Evolutionary conservation across 92 coral and sea anemone genomes (phyloP), one percentile per base, ranked within the genome.

Genomic region (Virgularia gustaviana): DNA sequence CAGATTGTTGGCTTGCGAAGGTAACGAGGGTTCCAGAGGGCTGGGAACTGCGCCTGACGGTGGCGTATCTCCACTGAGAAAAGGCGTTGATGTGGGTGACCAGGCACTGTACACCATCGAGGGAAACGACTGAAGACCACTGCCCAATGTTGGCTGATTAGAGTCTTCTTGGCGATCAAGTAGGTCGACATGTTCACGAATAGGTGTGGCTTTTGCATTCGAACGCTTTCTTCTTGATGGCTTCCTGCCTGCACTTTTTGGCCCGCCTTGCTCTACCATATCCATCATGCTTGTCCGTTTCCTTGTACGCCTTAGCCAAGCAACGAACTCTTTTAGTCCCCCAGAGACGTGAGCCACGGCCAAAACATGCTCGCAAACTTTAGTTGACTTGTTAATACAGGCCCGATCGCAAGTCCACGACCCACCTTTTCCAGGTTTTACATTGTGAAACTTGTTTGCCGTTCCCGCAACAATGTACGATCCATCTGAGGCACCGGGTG

Each of bases 391-490:
- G 65, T 77, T 83, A 24, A 83, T 49, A 19, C 72, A 78, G 0
- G 63, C 7, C 5, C 80, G 71, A 33, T 83, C 87, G 27, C 87
- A 78, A 9, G 24, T 32, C 18, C 71, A 28, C 6, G 80, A 51
- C n/a, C 77, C 80, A 70, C 83, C 84, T 65, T 72, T 78, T 10
- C 83, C 80, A 16, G 75, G 77, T 10, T 57, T 78, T 13, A 83
- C 87, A 52, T 11, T 34, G 70, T 78, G 83, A 1, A 78, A 29
- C 28, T 78, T 78, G 45, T 83, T 78, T 8, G 47, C 64, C 19
- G 34, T 58, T 30, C 83, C 83, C 30, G 87, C 83, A 6, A 78
- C 87, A 10, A 65, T 78, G 25, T 61, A 83, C n/a, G 77, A 81
- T 0, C 82, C 82, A 37, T 81, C 73, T 6, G 47, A 18, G 2